A percentile compares a stretch with the other conserved stretches of the same genome.
Evolutionary conservation across 2,113 vertebrate species (phyloP).

Genomic region (Cathartes aura): DNA sequence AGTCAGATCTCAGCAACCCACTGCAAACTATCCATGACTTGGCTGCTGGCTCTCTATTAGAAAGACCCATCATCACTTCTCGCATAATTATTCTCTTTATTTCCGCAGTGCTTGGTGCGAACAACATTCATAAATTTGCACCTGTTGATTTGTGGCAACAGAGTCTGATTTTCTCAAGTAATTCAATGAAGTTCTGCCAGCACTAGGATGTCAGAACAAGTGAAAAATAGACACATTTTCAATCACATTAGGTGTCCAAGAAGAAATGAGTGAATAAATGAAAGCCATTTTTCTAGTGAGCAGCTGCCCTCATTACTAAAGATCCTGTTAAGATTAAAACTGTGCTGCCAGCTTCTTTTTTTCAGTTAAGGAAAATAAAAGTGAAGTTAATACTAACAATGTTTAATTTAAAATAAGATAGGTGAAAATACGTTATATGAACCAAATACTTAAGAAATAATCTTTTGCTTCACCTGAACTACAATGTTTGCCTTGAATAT

Average conservation of each 20-base stretch:
- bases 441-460: not conserved
- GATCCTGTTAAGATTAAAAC: not conserved
- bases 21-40: not conserved
- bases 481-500: not conserved
- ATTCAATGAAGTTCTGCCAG: slow-evolving; percentile 40
- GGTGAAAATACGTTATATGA: not conserved
- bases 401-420: not conserved
- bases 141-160: slow-evolving; percentile 52
- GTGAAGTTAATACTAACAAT: not conserved
- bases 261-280: slow-evolving; percentile 46
- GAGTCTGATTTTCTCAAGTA: slow-evolving; percentile 38
- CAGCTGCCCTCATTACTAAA: slow-evolving; percentile 34
- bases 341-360: not conserved
- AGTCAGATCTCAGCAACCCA: not conserved
- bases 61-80: slow-evolving; percentile 11
- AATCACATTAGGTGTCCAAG: slow-evolving; percentile 40
- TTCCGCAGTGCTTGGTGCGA: not conserved
- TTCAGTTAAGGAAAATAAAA: not conserved
- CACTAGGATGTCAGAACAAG: slow-evolving; percentile 39
- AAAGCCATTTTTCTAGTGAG: slow-evolving; percentile 33
- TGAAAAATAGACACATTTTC: slow-evolving; percentile 51
- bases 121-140: slow-evolving; percentile 45
- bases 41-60: not conserved
- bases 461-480: not conserved
- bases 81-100: slow-evolving; percentile 23